Conservation (phyloP, 2,888 invertebrate species). For the Cyclophora albipunctata region DNA sequence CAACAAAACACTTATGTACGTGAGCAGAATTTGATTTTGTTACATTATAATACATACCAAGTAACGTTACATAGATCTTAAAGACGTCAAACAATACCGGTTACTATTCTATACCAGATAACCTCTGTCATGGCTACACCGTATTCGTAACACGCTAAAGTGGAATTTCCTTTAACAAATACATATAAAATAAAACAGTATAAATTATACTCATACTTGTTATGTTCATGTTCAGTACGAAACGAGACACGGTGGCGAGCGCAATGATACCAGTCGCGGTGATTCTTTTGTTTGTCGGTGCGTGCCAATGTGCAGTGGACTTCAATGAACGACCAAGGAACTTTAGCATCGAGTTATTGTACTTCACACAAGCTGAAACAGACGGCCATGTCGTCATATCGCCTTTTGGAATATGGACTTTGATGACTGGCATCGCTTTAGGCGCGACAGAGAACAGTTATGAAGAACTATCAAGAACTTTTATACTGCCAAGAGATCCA, state of each 20-base stretch:
- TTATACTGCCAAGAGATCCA: constrained; percentile 45
- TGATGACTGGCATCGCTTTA: constrained; percentile 62
- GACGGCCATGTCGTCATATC: constrained; percentile 62
- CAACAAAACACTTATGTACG: too few relatives aligned
- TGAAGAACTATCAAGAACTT: constrained; percentile 43
- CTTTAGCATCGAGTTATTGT: constrained; percentile 60
- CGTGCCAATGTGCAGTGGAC: constrained; percentile 45
- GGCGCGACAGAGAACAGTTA: constrained; percentile 56
- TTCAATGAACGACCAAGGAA: constrained; percentile 59
- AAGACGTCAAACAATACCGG: constrained; percentile 8
- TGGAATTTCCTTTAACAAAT: constrained; percentile 7
- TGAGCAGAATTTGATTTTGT: too few relatives aligned
- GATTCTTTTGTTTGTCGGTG: constrained; percentile 35
- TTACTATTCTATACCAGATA: constrained; percentile 6
- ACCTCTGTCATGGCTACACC: constrained; percentile 9
- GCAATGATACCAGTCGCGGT: constrained; percentile 41
- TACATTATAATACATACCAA: too few relatives aligned
- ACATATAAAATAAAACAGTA: constrained; percentile 1
- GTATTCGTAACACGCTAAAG: constrained; percentile 6
- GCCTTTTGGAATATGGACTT: constrained; percentile 67
- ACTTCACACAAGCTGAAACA: constrained; percentile 51
- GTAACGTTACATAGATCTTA: too few relatives aligned
- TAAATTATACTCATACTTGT: constrained; percentile 39
- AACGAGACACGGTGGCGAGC: constrained; percentile 33
- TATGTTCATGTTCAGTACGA: constrained; percentile 42